Evolutionary conservation across 2,797 vertebrate species (phyloP), one percentile per base, ranked within the genome.

Genomic region (Passerculus sandwichensis): DNA sequence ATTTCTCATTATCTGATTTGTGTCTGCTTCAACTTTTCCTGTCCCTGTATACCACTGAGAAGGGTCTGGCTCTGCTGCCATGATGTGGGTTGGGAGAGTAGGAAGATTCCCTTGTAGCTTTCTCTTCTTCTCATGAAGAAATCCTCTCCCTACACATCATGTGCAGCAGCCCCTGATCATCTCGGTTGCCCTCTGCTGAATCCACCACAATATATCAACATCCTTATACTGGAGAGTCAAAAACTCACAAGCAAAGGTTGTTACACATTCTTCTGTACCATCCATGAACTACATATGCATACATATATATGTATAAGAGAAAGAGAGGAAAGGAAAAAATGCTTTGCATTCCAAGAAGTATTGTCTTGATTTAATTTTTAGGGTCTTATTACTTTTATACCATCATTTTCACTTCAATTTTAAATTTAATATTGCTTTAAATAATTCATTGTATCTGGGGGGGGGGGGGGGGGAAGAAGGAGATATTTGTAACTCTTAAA

Each of bases 381-480:
- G 40, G 26, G 7, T 6, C 23, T 69, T 20, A 25, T 45, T 79
- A 64, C 9, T 73, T 72, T 40, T 29, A 70, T 59, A 42, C 32
- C 53, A 40, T 66, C 59, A 67, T 64, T 72, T 79, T 89, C 26
- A 60, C 12, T 42, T 50, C 32, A 60, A 84, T 73, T 69, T 73
- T 87, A 66, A 71, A 77, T 81, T 38, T 56, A 40, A 42, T 87
- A 93, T 57, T 78, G 3, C 60, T 72, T 84, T 65, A 79, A 88
- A 77, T 74, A 51, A 69, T 21, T 45, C 3, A 67, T 34, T 69
- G 3, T 65, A 40, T 40, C 27, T 44, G 13, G 61, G 1, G 1
- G 0, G 0, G 0, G 2, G 0, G 2, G 3, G 17, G 42, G 17
- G 45, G 40, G 13, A 40, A 83, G 4, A 56, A 32, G 17, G 30